Evolutionary conservation across 2,797 vertebrate species (phyloP), one percentile per base, ranked within the genome.

Genomic region (Anniella stebbinsi): DNA sequence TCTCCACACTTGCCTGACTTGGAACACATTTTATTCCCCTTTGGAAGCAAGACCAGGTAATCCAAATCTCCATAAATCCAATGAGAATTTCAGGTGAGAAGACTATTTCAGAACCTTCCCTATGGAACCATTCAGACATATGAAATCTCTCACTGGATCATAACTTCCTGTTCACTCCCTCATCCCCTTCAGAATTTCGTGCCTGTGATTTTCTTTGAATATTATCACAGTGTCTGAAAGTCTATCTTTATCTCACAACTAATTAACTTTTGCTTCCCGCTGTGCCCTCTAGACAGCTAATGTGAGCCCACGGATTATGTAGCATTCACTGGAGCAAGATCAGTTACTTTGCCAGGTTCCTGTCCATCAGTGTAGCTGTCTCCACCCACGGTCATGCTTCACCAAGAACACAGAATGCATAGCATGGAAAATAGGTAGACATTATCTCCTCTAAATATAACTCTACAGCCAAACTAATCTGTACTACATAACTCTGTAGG

Each of bases 391-490:
- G 0, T 30, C 77, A 72, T 0, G 67, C 78, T 88, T 76, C 88
- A 77, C 83, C 17, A 63, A 87, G 88, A 48, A 63, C 66, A 86
- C 72, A 92, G 81, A 90, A 94, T 81, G 30, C 88, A 89, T 82
- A 87, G 84, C 10, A 10, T 89, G 91, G 81, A 84, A 92, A 94
- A 95, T 41, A 85, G 84, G 63, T 92, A 84, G 90, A 92, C 94
- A 89, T 92, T 95, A 93, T 95, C 88, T 88, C 54, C 48, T 92
- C 93, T 96, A 95, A 95, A 96, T 90, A 94, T 95, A 95, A 90
- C 93, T 88, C 54, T 1, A 23, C 80, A 80, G 18, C 81, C 86
- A 41, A 2, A 3, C 70, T 86, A 6, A 0, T 67, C 48, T 48
- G 8, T 18, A 83, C 17, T 38, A 30, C 4, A 51, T n/a, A 33